A percentile compares a stretch with the other conserved stretches of the same genome.
phyloP scores from a whole-genome alignment of 1,140 invertebrate species.

The Drosophila truncata region DNA sequence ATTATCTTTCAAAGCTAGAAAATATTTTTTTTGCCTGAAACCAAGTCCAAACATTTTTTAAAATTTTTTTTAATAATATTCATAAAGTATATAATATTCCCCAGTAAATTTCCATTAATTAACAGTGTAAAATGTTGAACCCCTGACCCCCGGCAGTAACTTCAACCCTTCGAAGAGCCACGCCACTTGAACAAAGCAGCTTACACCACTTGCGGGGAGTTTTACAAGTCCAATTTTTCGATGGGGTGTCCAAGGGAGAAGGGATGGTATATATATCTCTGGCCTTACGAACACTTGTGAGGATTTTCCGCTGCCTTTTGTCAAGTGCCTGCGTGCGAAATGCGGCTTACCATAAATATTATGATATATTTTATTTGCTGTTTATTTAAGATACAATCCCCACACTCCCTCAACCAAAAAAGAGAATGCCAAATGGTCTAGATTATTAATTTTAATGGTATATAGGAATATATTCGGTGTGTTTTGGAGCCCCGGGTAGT shows the following conservation, averaged over 20 bases:
- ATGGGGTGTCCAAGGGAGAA: slow-evolving; percentile 14
- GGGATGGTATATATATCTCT: slow-evolving; percentile 15
- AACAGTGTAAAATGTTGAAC: background rate
- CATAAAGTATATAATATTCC: background rate
- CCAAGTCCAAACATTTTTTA: background rate
- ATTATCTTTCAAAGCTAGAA: too few relatives aligned
- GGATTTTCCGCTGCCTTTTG: slow-evolving; percentile 73
- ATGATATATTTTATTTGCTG: slow-evolving; percentile 69
- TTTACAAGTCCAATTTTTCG: slow-evolving; percentile 23
- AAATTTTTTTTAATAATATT: background rate
- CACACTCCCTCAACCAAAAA: background rate
- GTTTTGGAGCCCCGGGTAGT: slow-evolving; percentile 17
- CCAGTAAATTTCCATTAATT: background rate
- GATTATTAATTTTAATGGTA: slow-evolving; percentile 55
- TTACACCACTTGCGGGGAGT: slow-evolving; percentile 73
- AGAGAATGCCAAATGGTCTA: slow-evolving; percentile 8
- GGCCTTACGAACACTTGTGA: slow-evolving; percentile 59
- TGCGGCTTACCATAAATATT: slow-evolving; percentile 76
- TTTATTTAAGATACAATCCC: slow-evolving; percentile 35
- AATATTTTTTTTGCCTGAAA: background rate
- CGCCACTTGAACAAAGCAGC: slow-evolving; percentile 77
- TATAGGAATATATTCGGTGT: slow-evolving; percentile 10
- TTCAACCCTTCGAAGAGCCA: slow-evolving; percentile 55
- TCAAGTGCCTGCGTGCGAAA: slow-evolving; percentile 56
- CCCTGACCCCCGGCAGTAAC: background rate